phyloP scores from a whole-genome alignment of 2,113 vertebrate species.

The Sisor rabdophorus region DNA sequence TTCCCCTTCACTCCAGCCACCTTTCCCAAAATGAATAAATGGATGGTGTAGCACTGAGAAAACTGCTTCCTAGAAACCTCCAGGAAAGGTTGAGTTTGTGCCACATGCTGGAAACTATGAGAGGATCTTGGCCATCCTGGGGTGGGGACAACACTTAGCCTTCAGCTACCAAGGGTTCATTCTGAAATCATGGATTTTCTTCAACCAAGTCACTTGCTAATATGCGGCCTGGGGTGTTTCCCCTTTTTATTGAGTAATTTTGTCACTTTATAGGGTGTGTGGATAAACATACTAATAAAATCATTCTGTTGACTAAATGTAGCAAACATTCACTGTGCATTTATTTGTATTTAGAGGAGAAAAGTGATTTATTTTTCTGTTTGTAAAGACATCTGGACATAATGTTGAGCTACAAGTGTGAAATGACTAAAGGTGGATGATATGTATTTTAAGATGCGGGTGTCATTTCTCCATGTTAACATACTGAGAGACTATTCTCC shows the following conservation, averaged over 20 bases:
- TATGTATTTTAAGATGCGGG: background rate
- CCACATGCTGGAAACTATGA: constrained; percentile 62
- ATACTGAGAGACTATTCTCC: too few relatives aligned
- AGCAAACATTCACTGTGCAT: constrained; percentile 21
- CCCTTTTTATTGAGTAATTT: constrained; percentile 9
- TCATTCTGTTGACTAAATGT: constrained; percentile 21
- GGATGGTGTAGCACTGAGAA: constrained; percentile 53
- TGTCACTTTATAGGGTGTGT: constrained; percentile 27
- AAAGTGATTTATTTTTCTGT: too few relatives aligned
- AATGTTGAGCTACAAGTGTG: background rate
- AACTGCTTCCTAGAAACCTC: constrained; percentile 54
- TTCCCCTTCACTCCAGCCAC: constrained; percentile 3
- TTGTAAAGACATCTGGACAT: constrained; percentile 2
- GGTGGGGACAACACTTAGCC: constrained; percentile 20
- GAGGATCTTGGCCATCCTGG: constrained; percentile 29
- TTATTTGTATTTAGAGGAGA: too few relatives aligned
- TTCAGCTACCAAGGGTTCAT: constrained; percentile 32
- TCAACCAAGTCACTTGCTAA: constrained; percentile 12
- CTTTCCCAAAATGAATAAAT: constrained; percentile 47
- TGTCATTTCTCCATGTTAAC: background rate
- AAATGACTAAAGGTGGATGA: background rate
- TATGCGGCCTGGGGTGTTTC: constrained; percentile 3
- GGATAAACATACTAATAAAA: constrained; percentile 30
- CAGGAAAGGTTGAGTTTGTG: constrained; percentile 53
- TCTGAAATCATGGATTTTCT: constrained; percentile 37